Base-by-base conservation (phyloP, 2,888 invertebrate species). In the Pristionchus japonicus region DNA sequence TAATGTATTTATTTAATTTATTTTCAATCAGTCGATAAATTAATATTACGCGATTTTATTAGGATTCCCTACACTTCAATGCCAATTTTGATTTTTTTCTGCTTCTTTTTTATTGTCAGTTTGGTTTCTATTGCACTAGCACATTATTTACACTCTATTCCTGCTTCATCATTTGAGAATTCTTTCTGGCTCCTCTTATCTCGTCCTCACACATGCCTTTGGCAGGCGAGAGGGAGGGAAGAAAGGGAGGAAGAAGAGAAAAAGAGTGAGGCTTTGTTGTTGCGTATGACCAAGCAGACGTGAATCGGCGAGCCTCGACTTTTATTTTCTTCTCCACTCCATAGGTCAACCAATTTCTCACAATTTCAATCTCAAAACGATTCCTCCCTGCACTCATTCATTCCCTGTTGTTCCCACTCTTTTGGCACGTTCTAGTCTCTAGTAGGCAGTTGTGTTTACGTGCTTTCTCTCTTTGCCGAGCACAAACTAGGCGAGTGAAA, bases 391-490 rank as follows among this genome's bases (percentile, higher is more conserved):
- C 20, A 15, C 61, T n/a, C 61, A 20, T 20, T 61, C 64, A 9
- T 43, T 31, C 31, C 17, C 20, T 37, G 70, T 37, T 70, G 15
- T 37, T 6, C 37, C 70, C 37, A 77, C 77, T 40, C 77, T 77
- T 43, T 77, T 27, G 77, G 27, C 77, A 77, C 77, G 13, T 40
- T n/a, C n/a, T 77, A 47, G 77, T 77, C 43, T 77, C 43, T 77
- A 37, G 70, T 70, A 17, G n/a, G 70, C 20, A 1, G 34, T 37
- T 70, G 43, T 77, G 27, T 77, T 77, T 77, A 27, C 74, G 3
- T 34, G 43, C 43, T 13, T 20, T 23, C 40, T 77, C 43, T 27
- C 27, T n/a, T n/a, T 27, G 23, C 7, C 43, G 1, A n/a, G 13
- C 77, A 77, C 43, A 77, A 47, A 77, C 77, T 77, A 77, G 77